Evolutionary conservation across 2,113 vertebrate species (phyloP).

Genomic region (Cacatua alba): DNA sequence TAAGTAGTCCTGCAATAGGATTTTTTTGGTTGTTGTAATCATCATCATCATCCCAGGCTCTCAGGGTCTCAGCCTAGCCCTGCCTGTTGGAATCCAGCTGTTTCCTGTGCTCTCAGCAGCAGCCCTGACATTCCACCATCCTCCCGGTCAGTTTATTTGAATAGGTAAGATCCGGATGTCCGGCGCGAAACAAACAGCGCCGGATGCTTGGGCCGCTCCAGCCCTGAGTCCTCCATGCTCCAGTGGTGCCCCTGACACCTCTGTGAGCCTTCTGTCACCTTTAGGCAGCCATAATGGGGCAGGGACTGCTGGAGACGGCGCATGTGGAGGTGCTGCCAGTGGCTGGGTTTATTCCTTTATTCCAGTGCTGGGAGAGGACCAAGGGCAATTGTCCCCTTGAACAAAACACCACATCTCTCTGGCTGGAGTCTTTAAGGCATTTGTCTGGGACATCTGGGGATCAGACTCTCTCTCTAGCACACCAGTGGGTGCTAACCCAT

Average conservation of each 20-base stretch:
- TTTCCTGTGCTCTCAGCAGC: not conserved
- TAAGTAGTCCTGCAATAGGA: not conserved
- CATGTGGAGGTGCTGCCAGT: not conserved
- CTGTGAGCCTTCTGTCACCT: not conserved
- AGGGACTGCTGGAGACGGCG: rapidly evolving
- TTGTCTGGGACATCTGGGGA: not conserved
- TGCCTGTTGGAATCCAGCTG: not conserved
- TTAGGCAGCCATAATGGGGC: rapidly evolving
- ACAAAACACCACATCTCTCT: not conserved
- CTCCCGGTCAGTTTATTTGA: not conserved
- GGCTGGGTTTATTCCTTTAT: not conserved
- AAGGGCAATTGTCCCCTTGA: not conserved
- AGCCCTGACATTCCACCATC: not conserved
- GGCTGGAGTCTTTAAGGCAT: not conserved
- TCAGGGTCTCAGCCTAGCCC: not conserved
- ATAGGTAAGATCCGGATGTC: not conserved
- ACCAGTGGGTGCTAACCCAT: not conserved
- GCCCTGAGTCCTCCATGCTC: not conserved
- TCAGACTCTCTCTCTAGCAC: not conserved
- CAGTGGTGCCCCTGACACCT: rapidly evolving
- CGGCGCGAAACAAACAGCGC: not conserved
- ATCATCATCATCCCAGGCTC: not conserved
- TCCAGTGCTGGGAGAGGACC: not conserved
- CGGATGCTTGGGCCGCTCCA: not conserved
- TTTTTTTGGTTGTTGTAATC: not conserved